Percentiles rank a stretch among this genome's conserved stretches.
These are phyloP conservation scores for Chelon auratus DNA, from an alignment of 2,797 vertebrate species.

Conservation along the genomic window DNA sequence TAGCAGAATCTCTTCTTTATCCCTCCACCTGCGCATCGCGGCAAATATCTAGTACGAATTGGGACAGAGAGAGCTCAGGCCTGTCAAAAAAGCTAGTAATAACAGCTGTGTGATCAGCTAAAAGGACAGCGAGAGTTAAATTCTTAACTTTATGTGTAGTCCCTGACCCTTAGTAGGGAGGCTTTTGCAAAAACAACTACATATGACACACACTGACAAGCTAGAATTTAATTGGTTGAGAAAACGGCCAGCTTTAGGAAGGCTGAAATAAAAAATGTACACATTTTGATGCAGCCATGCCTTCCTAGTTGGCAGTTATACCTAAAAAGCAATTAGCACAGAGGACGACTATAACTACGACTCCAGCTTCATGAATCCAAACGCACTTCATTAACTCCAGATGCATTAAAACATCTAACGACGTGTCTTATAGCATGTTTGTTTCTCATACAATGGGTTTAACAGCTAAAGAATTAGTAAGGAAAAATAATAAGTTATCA, in stretches of 20 bases:
- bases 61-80: background rate
- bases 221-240: background rate
- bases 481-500: no score
- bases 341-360: conserved; percentile 20
- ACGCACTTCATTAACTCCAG: background rate
- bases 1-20: background rate
- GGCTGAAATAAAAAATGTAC: background rate
- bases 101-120: background rate
- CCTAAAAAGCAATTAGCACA: conserved; percentile 2
- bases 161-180: background rate
- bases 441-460: background rate
- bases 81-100: background rate
- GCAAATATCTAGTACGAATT: background rate
- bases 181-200: background rate
- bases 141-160: background rate
- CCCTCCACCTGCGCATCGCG: background rate
- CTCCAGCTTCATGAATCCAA: background rate
- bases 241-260: background rate
- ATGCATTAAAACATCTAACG: background rate
- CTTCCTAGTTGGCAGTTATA: background rate
- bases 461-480: background rate
- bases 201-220: background rate
- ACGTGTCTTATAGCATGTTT: background rate
- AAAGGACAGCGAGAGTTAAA: background rate
- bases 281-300: background rate